Percentiles rank a stretch among this genome's conserved stretches.
These are phyloP conservation scores for Pelagia noctiluca DNA, from an alignment of 30 jellyfish, hydroid and myxozoan genomes.

Conservation along the genomic window DNA sequence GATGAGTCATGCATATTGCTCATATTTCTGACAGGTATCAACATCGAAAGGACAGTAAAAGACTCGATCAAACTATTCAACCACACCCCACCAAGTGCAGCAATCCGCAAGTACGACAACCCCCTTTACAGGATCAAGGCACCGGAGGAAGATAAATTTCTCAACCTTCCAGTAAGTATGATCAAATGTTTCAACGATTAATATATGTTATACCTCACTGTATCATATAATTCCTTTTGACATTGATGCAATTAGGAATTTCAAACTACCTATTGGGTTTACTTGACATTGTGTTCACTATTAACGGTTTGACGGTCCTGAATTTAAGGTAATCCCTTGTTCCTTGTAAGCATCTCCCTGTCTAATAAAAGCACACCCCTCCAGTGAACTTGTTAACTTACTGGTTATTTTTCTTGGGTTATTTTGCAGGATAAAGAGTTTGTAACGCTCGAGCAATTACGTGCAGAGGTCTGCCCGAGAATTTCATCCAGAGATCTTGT, in stretches of 20 bases:
- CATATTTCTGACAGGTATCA: slow-evolving; percentile 59
- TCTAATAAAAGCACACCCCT: neutral
- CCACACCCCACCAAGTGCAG: slow-evolving; percentile 97
- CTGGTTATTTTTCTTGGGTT: neutral
- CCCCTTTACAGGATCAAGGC: slow-evolving; percentile 82
- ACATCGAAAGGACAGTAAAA: slow-evolving; percentile 87
- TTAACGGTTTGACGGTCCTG: too few relatives aligned
- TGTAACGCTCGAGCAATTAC: slow-evolving; percentile 74
- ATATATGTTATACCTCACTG: neutral
- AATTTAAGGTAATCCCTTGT: too few relatives aligned
- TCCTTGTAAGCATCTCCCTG: too few relatives aligned
- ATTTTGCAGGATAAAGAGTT: slow-evolving; percentile 81
- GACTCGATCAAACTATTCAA: slow-evolving; percentile 85
- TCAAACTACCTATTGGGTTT: neutral
- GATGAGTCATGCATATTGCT: neutral
- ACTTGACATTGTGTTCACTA: too few relatives aligned
- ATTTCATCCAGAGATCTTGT: slow-evolving; percentile 95
- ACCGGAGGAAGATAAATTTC: slow-evolving; percentile 91
- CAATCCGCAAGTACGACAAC: slow-evolving; percentile 80
- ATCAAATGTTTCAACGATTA: too few relatives aligned
- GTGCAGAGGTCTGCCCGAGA: slow-evolving; percentile 84
- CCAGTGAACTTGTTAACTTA: neutral
- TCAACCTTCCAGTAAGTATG: slow-evolving; percentile 83
- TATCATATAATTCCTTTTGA: neutral
- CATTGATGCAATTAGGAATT: neutral